A percentile compares a stretch with the other conserved stretches of the same genome.
These are phyloP conservation scores for Acronicta leporina DNA, from an alignment of 2,888 invertebrate genomes.

Conservation along the genomic window DNA sequence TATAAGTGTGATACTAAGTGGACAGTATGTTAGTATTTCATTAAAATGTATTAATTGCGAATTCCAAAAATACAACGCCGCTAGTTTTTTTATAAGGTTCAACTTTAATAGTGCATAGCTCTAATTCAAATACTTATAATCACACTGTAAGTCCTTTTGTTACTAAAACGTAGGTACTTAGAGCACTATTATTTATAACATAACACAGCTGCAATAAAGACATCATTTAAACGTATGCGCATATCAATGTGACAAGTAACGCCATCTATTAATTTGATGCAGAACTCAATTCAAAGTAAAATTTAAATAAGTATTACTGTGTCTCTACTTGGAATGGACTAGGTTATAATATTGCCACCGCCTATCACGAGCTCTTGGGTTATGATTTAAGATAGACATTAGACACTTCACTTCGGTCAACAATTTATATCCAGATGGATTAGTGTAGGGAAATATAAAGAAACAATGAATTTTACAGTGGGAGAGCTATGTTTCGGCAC, in stretches of 20 bases:
- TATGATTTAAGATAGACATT: neutral
- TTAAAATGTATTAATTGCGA: too few species aligned
- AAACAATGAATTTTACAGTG: too few species aligned
- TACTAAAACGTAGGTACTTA: too few species aligned
- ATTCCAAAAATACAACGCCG: too few species aligned
- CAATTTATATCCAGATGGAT: too few species aligned
- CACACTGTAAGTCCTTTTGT: neutral
- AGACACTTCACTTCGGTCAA: neutral
- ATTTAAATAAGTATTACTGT: slow-evolving; percentile 2
- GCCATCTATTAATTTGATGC: slow-evolving; percentile 55
- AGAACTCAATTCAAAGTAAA: slow-evolving; percentile 48
- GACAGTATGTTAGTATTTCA: too few species aligned
- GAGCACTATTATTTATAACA: too few species aligned
- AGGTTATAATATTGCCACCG: neutral
- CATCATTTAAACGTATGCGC: slow-evolving; percentile 36
- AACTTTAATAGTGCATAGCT: too few species aligned
- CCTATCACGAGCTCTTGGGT: neutral
- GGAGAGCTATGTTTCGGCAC: too few species aligned
- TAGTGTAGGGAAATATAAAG: too few species aligned
- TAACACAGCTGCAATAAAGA: slow-evolving; percentile 21
- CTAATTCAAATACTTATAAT: neutral
- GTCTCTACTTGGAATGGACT: neutral
- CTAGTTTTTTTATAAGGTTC: too few species aligned
- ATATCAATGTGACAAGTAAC: slow-evolving; percentile 47
- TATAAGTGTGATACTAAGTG: too few species aligned